Conservation (phyloP, 2,797 vertebrate genomes). For the Oreonectes daqikongensis region DNA sequence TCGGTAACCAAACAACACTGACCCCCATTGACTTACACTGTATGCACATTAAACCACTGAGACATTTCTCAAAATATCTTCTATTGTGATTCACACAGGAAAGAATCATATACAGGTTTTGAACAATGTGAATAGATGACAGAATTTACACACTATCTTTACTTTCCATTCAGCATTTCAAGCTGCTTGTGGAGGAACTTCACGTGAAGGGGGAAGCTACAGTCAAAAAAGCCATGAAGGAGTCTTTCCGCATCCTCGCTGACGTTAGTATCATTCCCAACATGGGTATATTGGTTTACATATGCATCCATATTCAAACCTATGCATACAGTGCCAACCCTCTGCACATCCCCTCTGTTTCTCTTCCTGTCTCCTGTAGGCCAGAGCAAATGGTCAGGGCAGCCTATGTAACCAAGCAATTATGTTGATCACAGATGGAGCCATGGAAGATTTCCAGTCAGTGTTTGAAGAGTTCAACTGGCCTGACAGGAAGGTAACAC, state of each 20-base stretch:
- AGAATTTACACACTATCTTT: not conserved
- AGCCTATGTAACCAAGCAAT: constrained; percentile 98
- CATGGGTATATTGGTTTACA: not conserved
- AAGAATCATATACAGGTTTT: too few species aligned
- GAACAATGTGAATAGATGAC: too few species aligned
- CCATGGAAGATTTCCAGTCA: constrained; percentile 90
- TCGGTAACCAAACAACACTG: too few species aligned
- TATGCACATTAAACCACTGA: too few species aligned
- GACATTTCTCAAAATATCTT: too few species aligned
- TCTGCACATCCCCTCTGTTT: constrained; percentile 36
- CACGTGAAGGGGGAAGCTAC: constrained; percentile 94
- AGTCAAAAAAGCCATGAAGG: constrained; percentile 87
- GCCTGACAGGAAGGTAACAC: constrained; percentile 89
- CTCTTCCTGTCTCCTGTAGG: constrained; percentile 71
- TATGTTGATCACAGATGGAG: constrained; percentile 97
- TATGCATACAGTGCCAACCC: not conserved
- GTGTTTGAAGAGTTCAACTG: constrained; percentile 96
- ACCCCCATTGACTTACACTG: too few species aligned
- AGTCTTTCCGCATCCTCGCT: constrained; percentile 90
- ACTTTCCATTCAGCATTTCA: constrained; percentile 85
- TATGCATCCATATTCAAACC: constrained; percentile 24
- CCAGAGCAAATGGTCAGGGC: constrained; percentile 83
- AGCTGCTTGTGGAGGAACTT: constrained; percentile 87
- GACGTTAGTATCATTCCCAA: constrained; percentile 76
- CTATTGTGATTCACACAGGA: too few species aligned